A percentile compares a stretch with the other conserved stretches of the same genome.
Evolutionary conservation across 2,888 invertebrate species (phyloP).

Genomic region (Dascillus cervinus): DNA sequence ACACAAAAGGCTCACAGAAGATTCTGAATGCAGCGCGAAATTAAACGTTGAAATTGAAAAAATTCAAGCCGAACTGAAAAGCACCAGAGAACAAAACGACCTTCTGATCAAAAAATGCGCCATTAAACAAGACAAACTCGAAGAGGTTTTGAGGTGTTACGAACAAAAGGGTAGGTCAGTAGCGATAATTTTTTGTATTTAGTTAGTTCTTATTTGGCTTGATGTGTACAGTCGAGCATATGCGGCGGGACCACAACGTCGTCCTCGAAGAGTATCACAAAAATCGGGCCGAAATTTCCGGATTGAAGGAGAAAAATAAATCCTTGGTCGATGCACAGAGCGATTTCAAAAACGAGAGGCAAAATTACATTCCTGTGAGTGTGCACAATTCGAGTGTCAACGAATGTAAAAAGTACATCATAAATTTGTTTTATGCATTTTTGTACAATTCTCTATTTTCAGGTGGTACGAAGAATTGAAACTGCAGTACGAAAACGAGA

Average conservation of each 20-base stretch:
- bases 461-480: slow-evolving; percentile 70
- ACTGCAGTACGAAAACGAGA: slow-evolving; percentile 62
- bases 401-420: slow-evolving; percentile 59
- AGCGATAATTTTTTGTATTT: slow-evolving; percentile 5
- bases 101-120: slow-evolving; percentile 55
- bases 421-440: slow-evolving; percentile 3
- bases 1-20: slow-evolving; percentile 46
- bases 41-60: slow-evolving; percentile 40
- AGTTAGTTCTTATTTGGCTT: slow-evolving; percentile 12
- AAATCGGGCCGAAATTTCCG: slow-evolving; percentile 50
- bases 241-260: slow-evolving; percentile 58
- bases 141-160: slow-evolving; percentile 65
- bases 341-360: slow-evolving; percentile 47
- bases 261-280: slow-evolving; percentile 55
- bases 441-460: slow-evolving; percentile 17
- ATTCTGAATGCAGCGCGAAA: slow-evolving; percentile 39
- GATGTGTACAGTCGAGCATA: slow-evolving; percentile 53
- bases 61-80: slow-evolving; percentile 39
- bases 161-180: slow-evolving; percentile 58
- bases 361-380: slow-evolving; percentile 53
- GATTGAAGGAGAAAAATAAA: slow-evolving; percentile 52
- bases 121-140: slow-evolving; percentile 62
- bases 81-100: slow-evolving; percentile 37
- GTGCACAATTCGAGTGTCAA: slow-evolving; percentile 61
- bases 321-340: slow-evolving; percentile 47